Evolutionary conservation across 1,140 invertebrate species (phyloP).

Genomic region (Chymomyza costata): DNA sequence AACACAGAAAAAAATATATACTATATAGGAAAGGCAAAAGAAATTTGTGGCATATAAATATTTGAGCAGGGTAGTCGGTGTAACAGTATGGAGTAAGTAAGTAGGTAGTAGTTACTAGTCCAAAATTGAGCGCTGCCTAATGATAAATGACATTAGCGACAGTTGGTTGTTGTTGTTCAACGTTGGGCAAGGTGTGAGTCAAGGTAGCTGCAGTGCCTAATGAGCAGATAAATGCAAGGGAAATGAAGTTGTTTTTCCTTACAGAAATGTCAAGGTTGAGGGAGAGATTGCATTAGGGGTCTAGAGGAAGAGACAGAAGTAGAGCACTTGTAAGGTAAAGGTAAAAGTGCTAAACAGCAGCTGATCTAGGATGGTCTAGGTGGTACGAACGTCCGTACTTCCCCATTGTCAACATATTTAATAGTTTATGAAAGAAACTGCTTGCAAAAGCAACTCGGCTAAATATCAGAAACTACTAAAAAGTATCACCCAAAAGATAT

Average conservation of each 20-base stretch:
- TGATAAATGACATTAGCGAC: slow-evolving; percentile 66
- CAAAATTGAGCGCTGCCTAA: slow-evolving; percentile 47
- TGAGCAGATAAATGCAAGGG: slow-evolving; percentile 29
- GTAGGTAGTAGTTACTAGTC: not conserved
- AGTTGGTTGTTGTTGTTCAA: not conserved
- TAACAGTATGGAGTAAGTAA: not conserved
- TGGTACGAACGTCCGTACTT: too few relatives aligned
- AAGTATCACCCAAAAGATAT: too few relatives aligned
- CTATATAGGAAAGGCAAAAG: too few relatives aligned
- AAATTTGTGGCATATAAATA: slow-evolving; percentile 30
- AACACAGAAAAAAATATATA: slow-evolving; percentile 46
- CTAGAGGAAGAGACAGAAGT: slow-evolving; percentile 9
- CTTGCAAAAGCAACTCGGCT: too few relatives aligned
- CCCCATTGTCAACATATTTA: too few relatives aligned
- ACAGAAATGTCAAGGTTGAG: slow-evolving; percentile 31
- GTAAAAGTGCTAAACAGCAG: not conserved
- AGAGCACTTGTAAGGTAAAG: not conserved
- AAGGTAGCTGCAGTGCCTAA: slow-evolving; percentile 21
- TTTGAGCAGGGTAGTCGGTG: not conserved
- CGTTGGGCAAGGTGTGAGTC: not conserved
- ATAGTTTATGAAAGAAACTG: too few relatives aligned
- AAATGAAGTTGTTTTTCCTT: slow-evolving; percentile 49
- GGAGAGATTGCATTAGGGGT: slow-evolving; percentile 1
- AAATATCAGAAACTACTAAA: too few relatives aligned
- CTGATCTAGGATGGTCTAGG: too few relatives aligned